These are phyloP conservation scores for Sciurus niger DNA, from an alignment of 2,113 vertebrate species.

Conservation along the genomic window DNA sequence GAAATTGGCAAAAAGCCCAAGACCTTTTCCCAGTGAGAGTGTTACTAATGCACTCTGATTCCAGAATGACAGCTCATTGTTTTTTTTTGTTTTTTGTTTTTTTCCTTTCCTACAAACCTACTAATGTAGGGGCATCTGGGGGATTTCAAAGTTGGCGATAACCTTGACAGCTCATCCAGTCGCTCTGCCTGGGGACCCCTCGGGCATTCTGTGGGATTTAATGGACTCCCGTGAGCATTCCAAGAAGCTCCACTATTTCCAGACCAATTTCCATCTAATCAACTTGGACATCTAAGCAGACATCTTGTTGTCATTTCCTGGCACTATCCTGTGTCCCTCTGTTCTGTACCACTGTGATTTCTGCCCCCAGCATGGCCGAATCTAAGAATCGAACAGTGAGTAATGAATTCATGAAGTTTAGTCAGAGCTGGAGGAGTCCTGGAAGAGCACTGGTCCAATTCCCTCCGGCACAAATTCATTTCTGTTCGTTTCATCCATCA, in stretches of 20 bases:
- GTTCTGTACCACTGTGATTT: background rate
- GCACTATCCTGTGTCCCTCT: background rate
- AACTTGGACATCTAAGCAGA: background rate
- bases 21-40: background rate
- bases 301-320: background rate
- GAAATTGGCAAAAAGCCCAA: slow-evolving; percentile 18
- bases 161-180: slow-evolving; percentile 12
- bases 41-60: slow-evolving; percentile 38
- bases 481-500: background rate
- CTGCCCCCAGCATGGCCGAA: background rate
- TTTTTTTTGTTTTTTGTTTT: background rate
- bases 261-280: background rate
- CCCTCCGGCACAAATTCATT: background rate
- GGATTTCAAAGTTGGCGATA: background rate
- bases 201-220: background rate
- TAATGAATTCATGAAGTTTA: background rate
- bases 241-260: background rate
- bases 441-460: background rate
- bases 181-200: background rate
- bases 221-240: background rate
- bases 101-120: slow-evolving; percentile 40
- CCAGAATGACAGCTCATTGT: slow-evolving; percentile 19
- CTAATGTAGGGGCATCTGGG: background rate
- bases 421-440: background rate
- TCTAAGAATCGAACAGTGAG: background rate